phyloP scores from a whole-genome alignment of 2,113 vertebrate species.

The Tragelaphus strepsiceros region DNA sequence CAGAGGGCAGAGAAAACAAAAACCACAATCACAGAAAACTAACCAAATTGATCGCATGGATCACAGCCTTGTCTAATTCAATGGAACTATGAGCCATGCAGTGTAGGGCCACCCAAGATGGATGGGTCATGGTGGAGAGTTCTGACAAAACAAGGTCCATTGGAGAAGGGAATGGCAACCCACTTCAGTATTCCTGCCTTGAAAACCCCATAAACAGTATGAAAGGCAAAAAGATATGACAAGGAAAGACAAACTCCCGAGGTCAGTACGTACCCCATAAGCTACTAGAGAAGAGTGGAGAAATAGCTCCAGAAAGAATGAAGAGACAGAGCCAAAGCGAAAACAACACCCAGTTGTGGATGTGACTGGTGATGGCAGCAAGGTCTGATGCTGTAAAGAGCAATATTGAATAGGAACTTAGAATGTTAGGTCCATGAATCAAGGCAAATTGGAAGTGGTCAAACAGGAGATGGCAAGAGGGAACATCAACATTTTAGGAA shows the following conservation, averaged over 20 bases:
- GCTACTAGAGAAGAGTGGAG: background rate
- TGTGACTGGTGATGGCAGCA: background rate
- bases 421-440: background rate
- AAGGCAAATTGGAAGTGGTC: background rate
- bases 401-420: background rate
- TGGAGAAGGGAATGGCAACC: background rate
- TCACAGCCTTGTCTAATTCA: background rate
- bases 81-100: background rate
- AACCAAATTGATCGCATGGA: accelerated
- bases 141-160: background rate
- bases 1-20: background rate
- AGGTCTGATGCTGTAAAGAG: background rate
- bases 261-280: background rate
- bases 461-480: background rate
- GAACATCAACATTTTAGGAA: background rate
- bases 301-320: background rate
- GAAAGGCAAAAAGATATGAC: background rate
- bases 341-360: background rate
- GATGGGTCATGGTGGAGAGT: background rate
- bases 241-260: background rate
- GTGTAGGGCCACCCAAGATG: background rate
- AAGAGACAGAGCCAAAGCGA: background rate
- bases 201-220: background rate
- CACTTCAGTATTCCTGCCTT: background rate
- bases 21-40: background rate